Evolutionary conservation across 1,140 invertebrate species (phyloP).

Genomic region (Micrasema longulum): DNA sequence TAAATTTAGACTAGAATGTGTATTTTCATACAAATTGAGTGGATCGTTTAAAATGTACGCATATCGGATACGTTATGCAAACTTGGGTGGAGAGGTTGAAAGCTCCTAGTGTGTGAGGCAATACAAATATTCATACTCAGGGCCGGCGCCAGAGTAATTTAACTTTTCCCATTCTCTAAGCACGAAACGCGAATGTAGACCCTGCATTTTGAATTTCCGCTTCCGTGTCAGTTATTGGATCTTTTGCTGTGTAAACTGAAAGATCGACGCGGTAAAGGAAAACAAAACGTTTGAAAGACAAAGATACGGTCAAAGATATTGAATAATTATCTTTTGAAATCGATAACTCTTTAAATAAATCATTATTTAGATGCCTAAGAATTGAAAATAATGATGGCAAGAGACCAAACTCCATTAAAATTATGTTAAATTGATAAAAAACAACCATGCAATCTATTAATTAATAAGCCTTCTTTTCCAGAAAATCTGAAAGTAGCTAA

Average conservation of each 20-base stretch:
- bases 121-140: conserved; percentile 28
- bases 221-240: background rate
- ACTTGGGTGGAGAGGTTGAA: background rate
- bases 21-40: too few species aligned
- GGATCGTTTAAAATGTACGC: conserved; percentile 52
- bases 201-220: background rate
- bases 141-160: conserved; percentile 17
- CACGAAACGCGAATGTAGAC: too few species aligned
- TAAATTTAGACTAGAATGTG: too few species aligned
- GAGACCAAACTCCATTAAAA: too few species aligned
- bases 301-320: background rate
- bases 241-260: background rate
- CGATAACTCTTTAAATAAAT: too few species aligned
- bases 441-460: too few species aligned
- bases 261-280: background rate
- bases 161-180: too few species aligned
- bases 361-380: too few species aligned
- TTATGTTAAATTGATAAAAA: too few species aligned
- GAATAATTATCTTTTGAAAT: background rate
- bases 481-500: too few species aligned
- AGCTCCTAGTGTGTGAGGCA: background rate
- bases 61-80: conserved; percentile 49
- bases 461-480: too few species aligned
- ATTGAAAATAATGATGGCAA: too few species aligned
- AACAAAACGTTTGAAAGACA: background rate